Evolutionary conservation across 2,113 vertebrate species (phyloP), one percentile per base, ranked within the genome.

Genomic region (Verasper variegatus): DNA sequence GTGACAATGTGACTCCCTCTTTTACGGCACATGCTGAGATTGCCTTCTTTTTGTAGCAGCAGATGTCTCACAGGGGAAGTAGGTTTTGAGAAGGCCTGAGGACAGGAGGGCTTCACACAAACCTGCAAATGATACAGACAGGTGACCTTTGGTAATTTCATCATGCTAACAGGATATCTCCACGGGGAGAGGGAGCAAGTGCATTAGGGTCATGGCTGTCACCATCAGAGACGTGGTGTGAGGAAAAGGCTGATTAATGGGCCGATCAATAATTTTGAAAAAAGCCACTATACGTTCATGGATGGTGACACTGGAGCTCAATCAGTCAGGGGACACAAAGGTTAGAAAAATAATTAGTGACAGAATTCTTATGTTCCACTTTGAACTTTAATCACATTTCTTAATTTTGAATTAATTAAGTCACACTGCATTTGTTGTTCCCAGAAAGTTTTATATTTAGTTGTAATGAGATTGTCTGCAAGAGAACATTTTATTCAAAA

Each of bases 61-160:
- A 31, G n/a, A 45, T 64, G 27, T 51, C 79, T 73, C 12, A 42
- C 12, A 24, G 5, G n/a, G 35, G 37, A 1, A 9, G 56, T 1
- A 2, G 5, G 26, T 51, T 27, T 12, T 60, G 20, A 23, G 13
- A 52, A 42, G 67, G 23, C 51, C 58, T 14, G 24, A 40, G 1
- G 45, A 40, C 7, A 45, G 40, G 21, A 11, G 24, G 31, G 31
- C 31, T 31, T 31, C 31, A 7, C 31, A 15, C 35, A 13, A 54
- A 78, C 56, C 52, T 72, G 23, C 64, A 77, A 77, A 11, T 18
- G 11, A 62, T 42, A 70, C 63, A 60, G 55, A 70, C 63, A 60
- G 55, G 51, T 84, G 78, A 82, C 81, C 74, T 83, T 78, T 67
- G n/a, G 60, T 65, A 20, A 42, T 75, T 79, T 76, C 59, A 45